Evolutionary conservation across 2,113 vertebrate species (phyloP).

Genomic region (Nothobranchius furzeri): DNA sequence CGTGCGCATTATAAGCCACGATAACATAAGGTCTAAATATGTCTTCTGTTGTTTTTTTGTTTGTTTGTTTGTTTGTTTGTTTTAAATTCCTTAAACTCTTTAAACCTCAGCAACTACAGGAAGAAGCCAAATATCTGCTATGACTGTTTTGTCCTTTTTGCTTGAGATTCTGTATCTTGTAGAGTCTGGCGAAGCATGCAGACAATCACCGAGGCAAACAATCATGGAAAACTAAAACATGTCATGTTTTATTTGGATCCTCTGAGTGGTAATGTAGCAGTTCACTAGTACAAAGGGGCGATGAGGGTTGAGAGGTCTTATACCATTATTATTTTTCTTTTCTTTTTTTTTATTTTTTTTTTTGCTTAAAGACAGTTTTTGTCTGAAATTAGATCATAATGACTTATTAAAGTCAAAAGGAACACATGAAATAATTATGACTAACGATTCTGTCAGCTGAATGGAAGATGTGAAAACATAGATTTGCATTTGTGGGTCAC

Average conservation of each 20-base stretch:
- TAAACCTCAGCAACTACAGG: conserved; percentile 66
- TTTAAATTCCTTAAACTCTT: conserved; percentile 52
- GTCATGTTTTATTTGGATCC: conserved; percentile 37
- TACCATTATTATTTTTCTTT: not conserved
- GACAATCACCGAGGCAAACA: conserved; percentile 23
- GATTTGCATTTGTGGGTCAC: too few species aligned
- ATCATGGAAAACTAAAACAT: conserved; percentile 24
- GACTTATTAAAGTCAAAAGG: too few species aligned
- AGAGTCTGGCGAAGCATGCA: conserved; percentile 28
- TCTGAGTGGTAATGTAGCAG: conserved; percentile 31
- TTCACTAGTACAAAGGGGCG: conserved; percentile 1
- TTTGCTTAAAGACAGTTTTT: too few species aligned
- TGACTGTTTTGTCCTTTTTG: conserved; percentile 47
- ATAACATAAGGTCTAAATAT: too few species aligned
- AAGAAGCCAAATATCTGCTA: conserved; percentile 60
- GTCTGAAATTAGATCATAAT: too few species aligned
- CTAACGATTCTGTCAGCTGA: too few species aligned
- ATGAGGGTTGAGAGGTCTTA: not conserved
- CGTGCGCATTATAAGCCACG: too few species aligned
- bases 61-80: too few species aligned
- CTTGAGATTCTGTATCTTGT: conserved; percentile 34
- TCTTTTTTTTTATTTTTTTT: not conserved
- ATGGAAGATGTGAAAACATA: too few species aligned
- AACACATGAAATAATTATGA: too few species aligned
- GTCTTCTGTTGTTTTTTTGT: too few species aligned